phyloP scores from a whole-genome alignment of 2,888 invertebrate species.

The Odontocolon sp. region DNA sequence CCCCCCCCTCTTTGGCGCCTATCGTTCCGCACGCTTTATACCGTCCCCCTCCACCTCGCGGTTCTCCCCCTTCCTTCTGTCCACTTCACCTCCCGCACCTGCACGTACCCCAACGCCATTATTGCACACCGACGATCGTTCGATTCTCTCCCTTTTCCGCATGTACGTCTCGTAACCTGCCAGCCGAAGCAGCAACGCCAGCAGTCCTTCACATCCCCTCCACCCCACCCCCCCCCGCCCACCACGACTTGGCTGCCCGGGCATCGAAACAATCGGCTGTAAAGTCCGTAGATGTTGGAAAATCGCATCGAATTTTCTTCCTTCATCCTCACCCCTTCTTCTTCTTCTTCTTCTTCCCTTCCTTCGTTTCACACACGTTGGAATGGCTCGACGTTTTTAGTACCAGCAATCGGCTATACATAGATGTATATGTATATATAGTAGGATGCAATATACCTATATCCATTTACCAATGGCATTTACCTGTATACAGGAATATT shows the following conservation, averaged over 20 bases:
- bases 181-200: slow-evolving; percentile 8
- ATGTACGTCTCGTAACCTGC: slow-evolving; percentile 54
- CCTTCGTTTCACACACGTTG: too few species aligned
- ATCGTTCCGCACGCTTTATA: slow-evolving; percentile 30
- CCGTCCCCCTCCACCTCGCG: slow-evolving; percentile 29
- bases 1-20: background rate
- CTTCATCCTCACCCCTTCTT: too few species aligned
- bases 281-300: slow-evolving; percentile 52
- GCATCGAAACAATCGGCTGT: slow-evolving; percentile 56
- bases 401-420: slow-evolving; percentile 37
- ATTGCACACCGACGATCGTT: slow-evolving; percentile 54
- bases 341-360: background rate
- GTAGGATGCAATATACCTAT: background rate
- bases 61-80: slow-evolving; percentile 42
- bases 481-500: slow-evolving; percentile 34
- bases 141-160: slow-evolving; percentile 45
- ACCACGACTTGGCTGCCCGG: slow-evolving; percentile 12
- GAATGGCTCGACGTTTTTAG: slow-evolving; percentile 46
- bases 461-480: background rate
- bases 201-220: slow-evolving; percentile 15
- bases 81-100: slow-evolving; percentile 54
- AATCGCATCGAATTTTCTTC: slow-evolving; percentile 54
- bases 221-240: background rate
- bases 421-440: background rate
- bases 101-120: slow-evolving; percentile 49